Percentiles rank a stretch among this genome's conserved stretches.
These are phyloP conservation scores for Rynchops niger DNA, from an alignment of 2,113 vertebrate species.

Conservation along the genomic window DNA sequence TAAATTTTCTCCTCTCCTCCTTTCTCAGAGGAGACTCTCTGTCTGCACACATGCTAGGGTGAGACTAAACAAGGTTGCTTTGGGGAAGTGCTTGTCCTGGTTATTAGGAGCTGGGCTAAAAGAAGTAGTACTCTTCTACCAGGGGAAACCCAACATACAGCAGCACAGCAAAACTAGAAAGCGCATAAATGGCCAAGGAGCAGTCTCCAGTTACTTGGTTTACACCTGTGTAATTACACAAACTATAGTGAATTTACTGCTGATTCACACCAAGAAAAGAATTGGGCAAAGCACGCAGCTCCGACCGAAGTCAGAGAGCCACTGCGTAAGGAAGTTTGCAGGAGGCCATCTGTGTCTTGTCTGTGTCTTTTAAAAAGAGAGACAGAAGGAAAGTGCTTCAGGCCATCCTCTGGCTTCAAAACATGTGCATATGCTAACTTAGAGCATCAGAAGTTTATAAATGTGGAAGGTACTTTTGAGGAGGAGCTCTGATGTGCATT, in stretches of 20 bases:
- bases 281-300: background rate
- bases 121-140: background rate
- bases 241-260: background rate
- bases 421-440: background rate
- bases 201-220: background rate
- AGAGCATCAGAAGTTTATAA: background rate
- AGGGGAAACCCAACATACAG: background rate
- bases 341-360: background rate
- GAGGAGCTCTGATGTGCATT: background rate
- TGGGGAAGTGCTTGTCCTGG: background rate
- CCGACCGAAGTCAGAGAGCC: background rate
- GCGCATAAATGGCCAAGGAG: background rate
- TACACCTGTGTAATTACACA: background rate
- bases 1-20: background rate
- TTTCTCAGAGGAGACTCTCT: background rate
- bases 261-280: background rate
- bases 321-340: background rate
- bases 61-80: background rate
- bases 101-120: background rate
- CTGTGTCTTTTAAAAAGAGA: background rate
- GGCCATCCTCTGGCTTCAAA: slow-evolving; percentile 15
- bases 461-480: slow-evolving; percentile 14
- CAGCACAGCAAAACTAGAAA: background rate
- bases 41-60: background rate
- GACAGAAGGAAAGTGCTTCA: background rate